Evolutionary conservation across 2,888 invertebrate genomes (phyloP).

Genomic region (Autographa pulchrina): DNA sequence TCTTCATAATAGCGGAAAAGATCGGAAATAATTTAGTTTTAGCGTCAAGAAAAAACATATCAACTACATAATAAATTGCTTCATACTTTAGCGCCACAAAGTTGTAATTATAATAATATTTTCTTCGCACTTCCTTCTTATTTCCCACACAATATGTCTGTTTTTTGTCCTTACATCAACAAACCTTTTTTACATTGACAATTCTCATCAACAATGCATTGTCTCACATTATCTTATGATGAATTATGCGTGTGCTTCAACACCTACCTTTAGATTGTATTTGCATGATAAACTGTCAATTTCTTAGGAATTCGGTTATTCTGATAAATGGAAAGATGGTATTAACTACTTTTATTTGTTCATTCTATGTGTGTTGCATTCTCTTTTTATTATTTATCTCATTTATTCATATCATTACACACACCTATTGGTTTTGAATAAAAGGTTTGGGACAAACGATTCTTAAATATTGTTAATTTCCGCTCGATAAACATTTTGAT

Average conservation of each 20-base stretch:
- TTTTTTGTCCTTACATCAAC: conserved; percentile 22
- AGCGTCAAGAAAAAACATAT: no score
- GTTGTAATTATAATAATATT: not conserved
- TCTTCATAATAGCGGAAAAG: no score
- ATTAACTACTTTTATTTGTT: not conserved
- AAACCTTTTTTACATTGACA: conserved; percentile 12
- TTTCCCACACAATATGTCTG: conserved; percentile 19
- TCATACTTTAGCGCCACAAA: not conserved
- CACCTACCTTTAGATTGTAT: conserved; percentile 1
- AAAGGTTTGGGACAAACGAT: not conserved
- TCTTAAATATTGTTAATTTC: not conserved
- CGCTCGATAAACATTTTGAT: not conserved
- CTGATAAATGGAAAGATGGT: not conserved
- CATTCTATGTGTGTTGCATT: no score
- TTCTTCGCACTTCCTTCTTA: not conserved
- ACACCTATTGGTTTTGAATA: not conserved
- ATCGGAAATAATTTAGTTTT: no score
- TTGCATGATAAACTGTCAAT: not conserved
- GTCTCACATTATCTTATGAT: conserved; percentile 17
- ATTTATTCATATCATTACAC: no score
- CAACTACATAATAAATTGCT: not conserved
- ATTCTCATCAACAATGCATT: conserved; percentile 43
- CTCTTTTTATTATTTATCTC: no score
- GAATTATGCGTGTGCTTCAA: conserved; percentile 11
- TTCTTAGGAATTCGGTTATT: conserved; percentile 21